Percentiles rank a stretch among this genome's conserved stretches.
phyloP scores from a whole-genome alignment of 2,113 vertebrate species.

The Aphyosemion australe region DNA sequence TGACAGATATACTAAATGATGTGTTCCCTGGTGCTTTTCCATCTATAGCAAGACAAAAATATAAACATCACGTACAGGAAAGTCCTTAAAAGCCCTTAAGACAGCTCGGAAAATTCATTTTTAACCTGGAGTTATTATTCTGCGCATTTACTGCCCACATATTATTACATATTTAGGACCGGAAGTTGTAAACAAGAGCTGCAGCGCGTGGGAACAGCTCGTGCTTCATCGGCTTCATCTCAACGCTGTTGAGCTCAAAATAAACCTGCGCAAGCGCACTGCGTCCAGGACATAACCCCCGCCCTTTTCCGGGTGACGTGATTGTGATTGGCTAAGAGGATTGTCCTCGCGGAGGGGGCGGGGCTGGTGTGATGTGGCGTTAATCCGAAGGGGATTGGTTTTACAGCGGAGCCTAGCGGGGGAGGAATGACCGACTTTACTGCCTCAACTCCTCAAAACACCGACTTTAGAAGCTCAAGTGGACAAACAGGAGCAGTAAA shows the following conservation, averaged over 20 bases:
- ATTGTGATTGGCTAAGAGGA: slow-evolving; percentile 52
- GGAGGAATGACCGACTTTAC: slow-evolving; percentile 7
- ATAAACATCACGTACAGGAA: no score
- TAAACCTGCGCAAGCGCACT: slow-evolving; percentile 47
- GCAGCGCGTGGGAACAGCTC: no score
- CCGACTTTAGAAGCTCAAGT: not conserved
- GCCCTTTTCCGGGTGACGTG: slow-evolving; percentile 13
- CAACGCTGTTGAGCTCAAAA: slow-evolving; percentile 15
- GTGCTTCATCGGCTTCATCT: not conserved
- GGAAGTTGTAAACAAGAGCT: slow-evolving; percentile 15
- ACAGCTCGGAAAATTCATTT: no score
- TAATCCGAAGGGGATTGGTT: slow-evolving; percentile 54
- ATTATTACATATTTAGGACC: not conserved
- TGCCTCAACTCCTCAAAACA: not conserved
- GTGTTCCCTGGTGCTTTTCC: no score
- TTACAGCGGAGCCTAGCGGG: slow-evolving; percentile 9
- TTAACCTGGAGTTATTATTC: no score
- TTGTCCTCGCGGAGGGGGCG: slow-evolving; percentile 36
- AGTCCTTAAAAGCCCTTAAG: no score
- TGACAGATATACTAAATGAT: no score
- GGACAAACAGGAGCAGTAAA: not conserved
- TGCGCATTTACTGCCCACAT: not conserved
- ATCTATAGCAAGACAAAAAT: no score
- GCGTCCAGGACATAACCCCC: not conserved
- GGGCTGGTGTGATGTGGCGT: slow-evolving; percentile 22